Evolutionary conservation across 1,140 invertebrate genomes (phyloP).

Genomic region (Papilio glaucus): DNA sequence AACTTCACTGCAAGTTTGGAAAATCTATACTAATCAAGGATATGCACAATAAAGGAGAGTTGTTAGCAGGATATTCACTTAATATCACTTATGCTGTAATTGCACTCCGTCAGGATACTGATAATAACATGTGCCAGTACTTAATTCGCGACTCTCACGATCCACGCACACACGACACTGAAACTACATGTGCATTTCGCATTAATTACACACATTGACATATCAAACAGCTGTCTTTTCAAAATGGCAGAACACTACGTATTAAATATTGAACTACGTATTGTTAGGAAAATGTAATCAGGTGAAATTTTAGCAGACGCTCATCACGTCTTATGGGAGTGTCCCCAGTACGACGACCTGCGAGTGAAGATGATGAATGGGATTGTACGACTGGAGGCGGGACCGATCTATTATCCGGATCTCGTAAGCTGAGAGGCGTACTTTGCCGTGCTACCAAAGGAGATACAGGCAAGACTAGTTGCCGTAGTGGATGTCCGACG

Average conservation of each 20-base stretch:
- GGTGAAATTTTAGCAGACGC: too few relatives aligned
- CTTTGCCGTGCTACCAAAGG: too few relatives aligned
- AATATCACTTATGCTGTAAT: slow-evolving; percentile 39
- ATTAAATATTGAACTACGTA: too few relatives aligned
- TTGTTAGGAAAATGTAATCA: too few relatives aligned
- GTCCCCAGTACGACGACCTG: too few relatives aligned
- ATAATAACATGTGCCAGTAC: slow-evolving; percentile 29
- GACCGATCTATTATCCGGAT: too few relatives aligned
- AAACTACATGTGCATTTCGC: neutral
- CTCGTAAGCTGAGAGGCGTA: too few relatives aligned
- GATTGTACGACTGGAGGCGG: too few relatives aligned
- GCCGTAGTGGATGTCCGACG: too few relatives aligned
- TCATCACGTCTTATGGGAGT: too few relatives aligned
- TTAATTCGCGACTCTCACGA: slow-evolving; percentile 26
- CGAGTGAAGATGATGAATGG: too few relatives aligned
- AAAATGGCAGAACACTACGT: neutral
- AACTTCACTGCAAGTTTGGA: neutral
- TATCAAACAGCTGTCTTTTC: neutral
- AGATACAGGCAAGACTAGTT: too few relatives aligned
- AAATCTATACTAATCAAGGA: slow-evolving; percentile 25
- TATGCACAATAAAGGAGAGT: slow-evolving; percentile 22
- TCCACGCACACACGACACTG: neutral
- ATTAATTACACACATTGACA: neutral
- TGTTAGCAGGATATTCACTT: slow-evolving; percentile 34
- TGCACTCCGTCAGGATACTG: slow-evolving; percentile 36